Conservation (phyloP, 2,113 vertebrate species). For the Salminus brasiliensis region DNA sequence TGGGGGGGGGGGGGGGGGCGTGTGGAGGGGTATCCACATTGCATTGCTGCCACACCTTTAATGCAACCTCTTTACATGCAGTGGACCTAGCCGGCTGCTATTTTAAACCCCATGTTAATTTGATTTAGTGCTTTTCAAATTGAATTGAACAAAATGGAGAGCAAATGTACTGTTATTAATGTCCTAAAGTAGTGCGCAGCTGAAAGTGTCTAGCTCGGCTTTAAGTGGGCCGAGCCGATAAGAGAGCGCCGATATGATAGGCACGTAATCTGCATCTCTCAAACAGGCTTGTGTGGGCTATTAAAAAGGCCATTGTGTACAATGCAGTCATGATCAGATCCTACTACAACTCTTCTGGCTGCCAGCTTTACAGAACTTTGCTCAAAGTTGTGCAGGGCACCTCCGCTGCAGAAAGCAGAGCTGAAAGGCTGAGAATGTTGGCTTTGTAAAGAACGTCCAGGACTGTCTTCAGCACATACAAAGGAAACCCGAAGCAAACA, state of each 20-base stretch:
- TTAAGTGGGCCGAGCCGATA: conserved; percentile 71
- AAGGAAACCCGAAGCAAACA: not conserved
- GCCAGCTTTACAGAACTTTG: conserved; percentile 40
- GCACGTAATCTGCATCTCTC: conserved; percentile 75
- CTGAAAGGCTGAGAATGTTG: not conserved
- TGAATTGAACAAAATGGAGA: conserved; percentile 67
- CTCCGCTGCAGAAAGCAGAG: conserved; percentile 19
- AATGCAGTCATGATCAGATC: conserved; percentile 74
- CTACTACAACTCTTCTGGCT: conserved; percentile 29
- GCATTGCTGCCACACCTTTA: conserved; percentile 64
- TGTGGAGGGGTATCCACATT: conserved; percentile 27
- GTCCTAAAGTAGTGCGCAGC: conserved; percentile 68
- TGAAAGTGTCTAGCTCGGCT: conserved; percentile 61
- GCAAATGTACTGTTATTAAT: conserved; percentile 74
- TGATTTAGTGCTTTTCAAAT: conserved; percentile 74
- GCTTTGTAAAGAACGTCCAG: not conserved
- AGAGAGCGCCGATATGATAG: conserved; percentile 76
- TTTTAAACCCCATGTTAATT: conserved; percentile 75
- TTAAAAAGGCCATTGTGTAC: conserved; percentile 77
- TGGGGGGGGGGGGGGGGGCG: conserved; percentile 31
- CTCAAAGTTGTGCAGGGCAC: not conserved
- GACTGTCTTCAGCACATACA: conserved; percentile 1
- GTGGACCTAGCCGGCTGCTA: conserved; percentile 58
- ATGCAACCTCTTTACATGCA: conserved; percentile 69
- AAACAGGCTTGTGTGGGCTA: conserved; percentile 73